Percentiles rank a stretch among this genome's conserved stretches.
phyloP scores from a whole-genome alignment of 2,113 vertebrate species.

The Tragelaphus buxtoni region DNA sequence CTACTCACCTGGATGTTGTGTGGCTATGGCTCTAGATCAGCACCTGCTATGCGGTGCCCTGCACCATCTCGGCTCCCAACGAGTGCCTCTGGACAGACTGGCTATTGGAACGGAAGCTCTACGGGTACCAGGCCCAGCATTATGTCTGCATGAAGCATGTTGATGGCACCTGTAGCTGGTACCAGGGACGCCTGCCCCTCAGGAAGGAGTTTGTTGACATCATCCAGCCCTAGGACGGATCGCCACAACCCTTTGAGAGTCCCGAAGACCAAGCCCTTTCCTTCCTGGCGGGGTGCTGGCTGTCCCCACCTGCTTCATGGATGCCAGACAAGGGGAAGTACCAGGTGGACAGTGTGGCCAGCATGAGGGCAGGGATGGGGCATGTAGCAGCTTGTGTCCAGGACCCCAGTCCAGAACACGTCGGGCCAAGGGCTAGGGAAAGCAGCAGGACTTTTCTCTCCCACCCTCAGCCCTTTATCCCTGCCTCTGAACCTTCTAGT shows the following conservation, averaged over 20 bases:
- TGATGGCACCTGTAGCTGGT: slow-evolving; percentile 92
- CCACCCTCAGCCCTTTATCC: slow-evolving; percentile 29
- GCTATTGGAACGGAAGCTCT: slow-evolving; percentile 86
- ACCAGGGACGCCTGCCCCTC: slow-evolving; percentile 82
- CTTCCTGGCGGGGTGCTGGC: slow-evolving; percentile 39
- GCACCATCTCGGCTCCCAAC: slow-evolving; percentile 81
- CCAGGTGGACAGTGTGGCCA: slow-evolving; percentile 29
- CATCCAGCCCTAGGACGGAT: slow-evolving; percentile 84
- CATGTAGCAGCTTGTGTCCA: neutral
- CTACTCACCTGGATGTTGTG: slow-evolving; percentile 14
- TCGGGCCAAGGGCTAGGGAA: slow-evolving; percentile 7
- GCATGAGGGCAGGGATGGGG: neutral
- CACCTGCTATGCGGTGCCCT: slow-evolving; percentile 87
- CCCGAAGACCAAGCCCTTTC: slow-evolving; percentile 26
- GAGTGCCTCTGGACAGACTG: slow-evolving; percentile 95
- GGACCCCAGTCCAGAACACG: neutral
- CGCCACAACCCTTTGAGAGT: neutral
- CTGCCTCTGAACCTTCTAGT: neutral
- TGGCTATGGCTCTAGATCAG: slow-evolving; percentile 84
- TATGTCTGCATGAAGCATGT: slow-evolving; percentile 89
- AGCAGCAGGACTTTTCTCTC: slow-evolving; percentile 14
- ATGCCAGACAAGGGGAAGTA: slow-evolving; percentile 33
- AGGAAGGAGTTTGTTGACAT: slow-evolving; percentile 90
- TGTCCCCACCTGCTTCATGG: neutral
- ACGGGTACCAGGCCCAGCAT: slow-evolving; percentile 88